Base-by-base conservation (phyloP, 2,113 vertebrate species). In the Scartelaos histophorus region DNA sequence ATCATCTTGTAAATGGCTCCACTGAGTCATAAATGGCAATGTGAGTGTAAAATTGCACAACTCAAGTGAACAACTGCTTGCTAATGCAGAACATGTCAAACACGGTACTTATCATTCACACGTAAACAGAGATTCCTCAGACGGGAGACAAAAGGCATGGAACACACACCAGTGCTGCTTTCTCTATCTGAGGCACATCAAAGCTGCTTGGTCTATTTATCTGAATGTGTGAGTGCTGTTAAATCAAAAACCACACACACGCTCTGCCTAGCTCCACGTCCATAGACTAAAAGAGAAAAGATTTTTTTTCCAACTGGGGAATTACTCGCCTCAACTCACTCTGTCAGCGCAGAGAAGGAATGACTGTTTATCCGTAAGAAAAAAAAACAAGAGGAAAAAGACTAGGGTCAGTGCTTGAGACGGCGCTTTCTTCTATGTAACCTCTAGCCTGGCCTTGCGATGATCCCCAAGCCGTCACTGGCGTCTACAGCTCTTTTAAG, bases 371-470 rank as follows among this genome's bases (percentile, higher is more conserved):
- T 83, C 84, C 72, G 46, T 73, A 78, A 69, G 74, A 34, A 75
- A 53, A 22, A 13, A 62, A 22, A 43, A 15, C 5, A 34, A 64
- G 34, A 47, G 38, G 64, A 67, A 82, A 85, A 68, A 82, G 82
- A 88, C 83, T 88, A 57, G 83, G 88, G 92, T 89, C 90, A 88
- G 25, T 81, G 78, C 76, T 79, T 71, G 67, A 84, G 73, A 67
- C 68, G 2, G 21, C 62, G 85, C 82, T 92, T 90, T 91, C 88
- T 87, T 90, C 85, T 87, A 80, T 85, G 81, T 71, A 89, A 92
- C 87, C 88, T 81, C 73, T 88, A 81, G 81, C 67, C 78, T 68
- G 71, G 21, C 74, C 74, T 38, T 15, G 49, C 66, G 19, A 9
- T 21, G 70, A 64, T 76, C 72, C 66, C 17, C 68, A 43, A 83